A percentile compares a stretch with the other conserved stretches of the same genome.
Conservation (phyloP, 2,113 vertebrate genomes). For the Gnathonemus echidnorhynchus region DNA sequence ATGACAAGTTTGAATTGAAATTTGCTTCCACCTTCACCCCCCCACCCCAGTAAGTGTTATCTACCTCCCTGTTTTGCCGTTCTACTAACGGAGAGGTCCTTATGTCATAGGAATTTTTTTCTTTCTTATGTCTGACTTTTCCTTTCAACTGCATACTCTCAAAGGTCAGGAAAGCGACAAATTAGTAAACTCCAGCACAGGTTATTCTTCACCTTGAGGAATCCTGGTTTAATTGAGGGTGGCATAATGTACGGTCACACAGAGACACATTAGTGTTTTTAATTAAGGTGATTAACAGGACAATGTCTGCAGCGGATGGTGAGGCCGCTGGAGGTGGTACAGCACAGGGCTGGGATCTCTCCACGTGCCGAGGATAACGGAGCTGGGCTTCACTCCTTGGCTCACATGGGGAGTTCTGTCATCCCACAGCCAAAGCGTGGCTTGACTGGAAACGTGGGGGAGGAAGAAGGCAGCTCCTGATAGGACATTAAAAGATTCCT, state of each 20-base stretch:
- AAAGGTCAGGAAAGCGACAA: neutral
- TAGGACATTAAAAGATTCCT: neutral
- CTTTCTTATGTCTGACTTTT: neutral
- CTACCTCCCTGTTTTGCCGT: neutral
- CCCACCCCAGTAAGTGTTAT: neutral
- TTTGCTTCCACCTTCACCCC: neutral
- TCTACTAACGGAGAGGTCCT: neutral
- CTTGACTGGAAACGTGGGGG: neutral
- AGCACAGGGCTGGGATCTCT: neutral
- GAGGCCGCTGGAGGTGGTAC: neutral
- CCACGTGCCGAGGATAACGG: neutral
- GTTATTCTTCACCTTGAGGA: neutral
- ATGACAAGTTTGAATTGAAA: neutral
- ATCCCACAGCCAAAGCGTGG: neutral
- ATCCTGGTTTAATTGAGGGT: neutral
- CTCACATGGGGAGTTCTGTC: neutral
- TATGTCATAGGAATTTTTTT: neutral
- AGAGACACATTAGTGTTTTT: slow-evolving; percentile 5
- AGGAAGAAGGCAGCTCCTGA: neutral
- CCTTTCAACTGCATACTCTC: neutral
- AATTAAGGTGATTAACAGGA: neutral
- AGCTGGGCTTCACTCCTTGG: neutral
- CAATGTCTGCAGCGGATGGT: neutral
- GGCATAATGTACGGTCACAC: neutral
- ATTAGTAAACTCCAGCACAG: neutral